A percentile compares a stretch with the other conserved stretches of the same genome.
Evolutionary conservation across 1,140 invertebrate species (phyloP).

Genomic region (Pseudomyrmex sp.): DNA sequence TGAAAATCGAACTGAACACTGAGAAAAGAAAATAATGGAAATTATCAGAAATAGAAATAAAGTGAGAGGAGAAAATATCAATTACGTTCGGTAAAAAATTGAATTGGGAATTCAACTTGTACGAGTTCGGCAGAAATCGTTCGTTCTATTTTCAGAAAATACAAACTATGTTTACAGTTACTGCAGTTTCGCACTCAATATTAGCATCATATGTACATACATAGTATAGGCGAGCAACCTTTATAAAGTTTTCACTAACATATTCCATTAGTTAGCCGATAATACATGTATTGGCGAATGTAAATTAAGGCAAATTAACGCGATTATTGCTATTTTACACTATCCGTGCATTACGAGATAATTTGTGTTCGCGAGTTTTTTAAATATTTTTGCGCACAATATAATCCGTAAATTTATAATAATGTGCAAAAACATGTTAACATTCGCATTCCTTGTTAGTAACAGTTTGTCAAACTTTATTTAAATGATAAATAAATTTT

Average conservation of each 20-base stretch:
- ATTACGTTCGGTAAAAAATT: not conserved
- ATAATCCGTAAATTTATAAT: not conserved
- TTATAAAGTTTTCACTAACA: constrained; percentile 43
- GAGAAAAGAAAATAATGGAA: not conserved
- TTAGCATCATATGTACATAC: not conserved
- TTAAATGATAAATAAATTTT: not conserved
- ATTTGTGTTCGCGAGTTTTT: constrained; percentile 1
- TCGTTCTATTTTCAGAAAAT: constrained; percentile 7
- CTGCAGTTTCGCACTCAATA: constrained; percentile 27
- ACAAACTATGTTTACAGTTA: not conserved
- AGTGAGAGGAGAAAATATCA: constrained; percentile 9
- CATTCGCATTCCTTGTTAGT: not conserved
- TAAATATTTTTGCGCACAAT: not conserved
- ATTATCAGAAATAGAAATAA: constrained; percentile 11
- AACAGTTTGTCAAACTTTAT: not conserved
- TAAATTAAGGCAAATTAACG: constrained; percentile 50
- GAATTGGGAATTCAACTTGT: not conserved
- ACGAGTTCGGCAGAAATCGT: not conserved
- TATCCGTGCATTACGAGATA: constrained; percentile 20
- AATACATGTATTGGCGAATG: constrained; percentile 46
- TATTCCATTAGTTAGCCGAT: constrained; percentile 47
- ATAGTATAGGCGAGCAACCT: constrained; percentile 10
- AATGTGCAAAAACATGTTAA: not conserved
- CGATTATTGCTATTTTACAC: constrained; percentile 32
- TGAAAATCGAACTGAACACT: not conserved